Evolutionary conservation across 2,888 invertebrate species (phyloP).

Genomic region (Copidosoma aretas): DNA sequence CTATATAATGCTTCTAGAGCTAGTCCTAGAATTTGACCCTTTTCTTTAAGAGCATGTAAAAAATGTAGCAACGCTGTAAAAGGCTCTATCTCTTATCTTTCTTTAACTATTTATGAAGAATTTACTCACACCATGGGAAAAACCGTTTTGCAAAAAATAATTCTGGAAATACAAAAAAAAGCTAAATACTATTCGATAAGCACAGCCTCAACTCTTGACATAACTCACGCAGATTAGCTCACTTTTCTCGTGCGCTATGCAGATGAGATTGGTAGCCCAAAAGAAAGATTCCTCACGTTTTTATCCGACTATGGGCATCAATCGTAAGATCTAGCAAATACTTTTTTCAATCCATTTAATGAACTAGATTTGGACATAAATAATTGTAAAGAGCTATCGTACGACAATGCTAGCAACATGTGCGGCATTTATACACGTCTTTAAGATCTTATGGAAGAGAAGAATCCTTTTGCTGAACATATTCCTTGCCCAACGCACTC

Average conservation of each 20-base stretch:
- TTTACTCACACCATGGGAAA: slow-evolving; percentile 49
- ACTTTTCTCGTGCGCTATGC: slow-evolving; percentile 46
- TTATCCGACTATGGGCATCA: slow-evolving; percentile 43
- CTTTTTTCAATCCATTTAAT: background rate
- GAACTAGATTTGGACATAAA: slow-evolving; percentile 40
- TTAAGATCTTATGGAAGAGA: background rate
- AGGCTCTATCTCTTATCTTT: slow-evolving; percentile 47
- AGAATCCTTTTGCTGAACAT: too few species aligned
- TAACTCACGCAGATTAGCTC: slow-evolving; percentile 46
- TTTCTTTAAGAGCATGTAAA: slow-evolving; percentile 48
- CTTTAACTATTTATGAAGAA: slow-evolving; percentile 50
- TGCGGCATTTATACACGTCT: slow-evolving; percentile 1
- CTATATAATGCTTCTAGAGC: slow-evolving; percentile 49
- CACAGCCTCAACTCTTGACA: slow-evolving; percentile 47
- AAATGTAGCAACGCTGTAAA: slow-evolving; percentile 48
- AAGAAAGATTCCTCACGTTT: slow-evolving; percentile 43
- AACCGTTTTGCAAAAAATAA: slow-evolving; percentile 43
- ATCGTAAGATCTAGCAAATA: slow-evolving; percentile 20
- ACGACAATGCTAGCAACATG: slow-evolving; percentile 45
- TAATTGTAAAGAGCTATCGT: slow-evolving; percentile 44
- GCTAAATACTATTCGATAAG: slow-evolving; percentile 46
- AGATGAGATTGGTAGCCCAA: slow-evolving; percentile 27
- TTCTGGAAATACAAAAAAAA: slow-evolving; percentile 34
- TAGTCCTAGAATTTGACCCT: slow-evolving; percentile 50
- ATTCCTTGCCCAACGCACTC: too few species aligned